Percentiles rank a stretch among this genome's conserved stretches.
Evolutionary conservation across 1,140 invertebrate species (phyloP).

Genomic region (Drosophila erecta): DNA sequence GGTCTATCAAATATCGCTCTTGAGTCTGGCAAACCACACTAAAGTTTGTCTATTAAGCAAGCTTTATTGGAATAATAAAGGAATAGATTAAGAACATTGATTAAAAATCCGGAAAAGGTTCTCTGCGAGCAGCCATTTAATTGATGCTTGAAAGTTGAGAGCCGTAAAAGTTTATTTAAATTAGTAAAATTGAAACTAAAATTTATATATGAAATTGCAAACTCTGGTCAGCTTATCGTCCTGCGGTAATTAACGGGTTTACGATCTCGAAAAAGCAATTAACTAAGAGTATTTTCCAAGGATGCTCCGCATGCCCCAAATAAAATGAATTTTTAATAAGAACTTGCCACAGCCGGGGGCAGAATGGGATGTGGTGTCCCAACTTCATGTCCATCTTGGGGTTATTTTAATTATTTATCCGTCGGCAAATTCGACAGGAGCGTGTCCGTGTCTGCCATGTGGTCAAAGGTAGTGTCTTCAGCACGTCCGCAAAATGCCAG

Average conservation of each 20-base stretch:
- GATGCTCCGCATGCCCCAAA: conserved; percentile 14
- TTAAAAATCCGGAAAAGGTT: too few species aligned
- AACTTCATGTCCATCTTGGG: conserved; percentile 8
- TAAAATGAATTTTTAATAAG: conserved; percentile 40
- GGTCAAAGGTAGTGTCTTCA: conserved; percentile 4
- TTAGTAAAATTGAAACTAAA: not conserved
- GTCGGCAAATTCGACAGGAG: conserved; percentile 32
- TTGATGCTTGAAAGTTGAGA: too few species aligned
- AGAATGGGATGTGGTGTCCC: conserved; percentile 1
- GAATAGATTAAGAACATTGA: too few species aligned
- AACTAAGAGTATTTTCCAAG: conserved; percentile 16
- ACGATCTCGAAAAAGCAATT: conserved; percentile 21
- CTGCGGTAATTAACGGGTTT: conserved; percentile 2
- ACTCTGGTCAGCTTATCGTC: not conserved
- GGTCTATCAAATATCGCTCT: not conserved
- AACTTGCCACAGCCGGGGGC: conserved; percentile 13
- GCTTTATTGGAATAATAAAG: too few species aligned
- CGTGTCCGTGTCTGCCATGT: conserved; percentile 8
- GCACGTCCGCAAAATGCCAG: conserved; percentile 18
- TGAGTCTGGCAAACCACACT: not conserved
- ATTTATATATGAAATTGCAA: not conserved
- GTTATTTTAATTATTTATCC: conserved; percentile 47
- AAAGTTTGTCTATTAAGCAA: not conserved
- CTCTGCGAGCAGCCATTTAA: too few species aligned
- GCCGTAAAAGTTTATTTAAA: not conserved